Base-by-base conservation (phyloP, 1,140 invertebrate species). In the Amyelois transitella region DNA sequence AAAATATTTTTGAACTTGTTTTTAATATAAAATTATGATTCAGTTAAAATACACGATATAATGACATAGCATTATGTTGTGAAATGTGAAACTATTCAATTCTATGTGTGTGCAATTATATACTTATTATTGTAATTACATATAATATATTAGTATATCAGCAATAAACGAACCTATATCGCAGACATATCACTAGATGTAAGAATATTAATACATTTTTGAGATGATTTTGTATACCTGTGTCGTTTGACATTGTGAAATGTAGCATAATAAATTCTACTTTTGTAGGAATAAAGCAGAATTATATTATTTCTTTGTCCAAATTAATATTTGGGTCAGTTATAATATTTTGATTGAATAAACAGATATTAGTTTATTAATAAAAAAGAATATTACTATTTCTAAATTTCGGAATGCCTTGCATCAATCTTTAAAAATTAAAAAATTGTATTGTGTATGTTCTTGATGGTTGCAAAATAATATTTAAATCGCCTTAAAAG, bases 121-220 rank as follows among this genome's bases (percentile, higher is more conserved):
- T 48, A 48, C 50, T 62, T 53, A 57, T 51, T 45, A 53, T 48
- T 57, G 22, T 44, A 57, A 49, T 57, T 60, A 54, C 64, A 52
- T 62, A n/a, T 64, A 68, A 52, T 45, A 38, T 72, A 69, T 60
- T 24, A 51, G 22, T 14, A 52, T 66, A 60, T 67, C 66, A 81
- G 75, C 73, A 81, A 78, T 77, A 76, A 76, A 50, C 64, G 18
- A 73, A 69, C 75, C 77, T 59, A 75, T 81, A 86, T 85, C 83
- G 63, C 75, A 80, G 58, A 87, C 83, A 87, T 85, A 87, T 86
- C 83, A 85, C 57, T 86, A 86, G 77, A 19, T 8, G 24, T 75
- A 77, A 78, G 71, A 49, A 67, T 78, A 81, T 21, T 3, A n/a
- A 21, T 83, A 83, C 67, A 80, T 68, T 58, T 69, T 68, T 65